Conservation (phyloP, 2,888 invertebrate genomes). For the Agapostemon virescens region DNA sequence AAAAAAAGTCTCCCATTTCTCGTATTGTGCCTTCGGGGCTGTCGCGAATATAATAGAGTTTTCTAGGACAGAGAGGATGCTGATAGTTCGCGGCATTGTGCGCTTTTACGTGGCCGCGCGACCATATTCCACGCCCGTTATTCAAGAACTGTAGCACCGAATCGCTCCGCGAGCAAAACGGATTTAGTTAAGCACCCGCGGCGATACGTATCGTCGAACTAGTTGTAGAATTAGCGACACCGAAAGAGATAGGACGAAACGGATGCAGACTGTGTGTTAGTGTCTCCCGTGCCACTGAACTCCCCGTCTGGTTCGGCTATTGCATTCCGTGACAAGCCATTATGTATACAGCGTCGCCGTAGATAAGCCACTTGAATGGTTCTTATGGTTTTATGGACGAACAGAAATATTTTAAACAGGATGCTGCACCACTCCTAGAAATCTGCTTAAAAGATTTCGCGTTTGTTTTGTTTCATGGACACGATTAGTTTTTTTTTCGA, state of each 20-base stretch:
- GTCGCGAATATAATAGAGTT: conserved; percentile 60
- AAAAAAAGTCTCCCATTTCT: conserved; percentile 43
- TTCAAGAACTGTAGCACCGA: conserved; percentile 46
- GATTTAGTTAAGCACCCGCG: conserved; percentile 28
- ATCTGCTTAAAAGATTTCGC: too few relatives aligned
- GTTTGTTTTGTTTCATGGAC: too few relatives aligned
- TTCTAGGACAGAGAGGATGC: conserved; percentile 62
- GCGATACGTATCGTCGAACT: conserved; percentile 39
- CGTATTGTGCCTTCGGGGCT: conserved; percentile 55
- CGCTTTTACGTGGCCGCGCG: conserved; percentile 45
- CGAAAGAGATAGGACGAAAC: neutral
- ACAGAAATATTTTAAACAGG: too few relatives aligned
- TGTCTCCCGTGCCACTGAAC: neutral
- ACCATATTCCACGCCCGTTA: conserved; percentile 45
- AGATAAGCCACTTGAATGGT: too few relatives aligned
- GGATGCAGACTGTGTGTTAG: neutral
- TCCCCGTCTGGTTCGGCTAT: neutral
- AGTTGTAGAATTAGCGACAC: conserved; percentile 13
- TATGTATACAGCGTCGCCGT: too few relatives aligned
- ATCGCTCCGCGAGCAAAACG: conserved; percentile 28
- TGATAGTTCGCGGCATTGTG: conserved; percentile 65
- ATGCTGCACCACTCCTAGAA: too few relatives aligned
- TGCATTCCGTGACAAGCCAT: too few relatives aligned
- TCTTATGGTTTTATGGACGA: too few relatives aligned
- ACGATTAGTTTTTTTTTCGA: too few relatives aligned